These are phyloP conservation scores for Lophotriccus pileatus DNA, from an alignment of 2,797 vertebrate genomes.

Conservation along the genomic window DNA sequence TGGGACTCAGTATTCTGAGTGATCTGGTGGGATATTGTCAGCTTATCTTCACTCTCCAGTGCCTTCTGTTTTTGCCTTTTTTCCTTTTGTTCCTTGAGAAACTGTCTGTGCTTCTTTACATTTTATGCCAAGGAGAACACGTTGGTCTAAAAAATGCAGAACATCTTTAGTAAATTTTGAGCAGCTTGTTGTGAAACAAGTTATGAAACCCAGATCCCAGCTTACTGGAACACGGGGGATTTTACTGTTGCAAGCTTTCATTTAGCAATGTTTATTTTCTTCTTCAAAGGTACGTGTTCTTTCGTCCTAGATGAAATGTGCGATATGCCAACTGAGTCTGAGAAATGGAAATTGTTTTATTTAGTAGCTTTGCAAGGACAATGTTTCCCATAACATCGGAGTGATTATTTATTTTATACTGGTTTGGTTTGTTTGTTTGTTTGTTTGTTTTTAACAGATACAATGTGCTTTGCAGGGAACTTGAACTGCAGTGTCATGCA, in stretches of 20 bases:
- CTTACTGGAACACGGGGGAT: not conserved
- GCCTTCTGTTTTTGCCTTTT: not conserved
- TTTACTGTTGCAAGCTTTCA: conserved; percentile 16
- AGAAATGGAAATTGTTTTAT: conserved; percentile 15
- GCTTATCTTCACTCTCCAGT: not conserved
- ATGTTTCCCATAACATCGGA: not conserved
- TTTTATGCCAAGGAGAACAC: not conserved
- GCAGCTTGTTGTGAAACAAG: conserved; percentile 33
- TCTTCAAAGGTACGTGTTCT: not conserved
- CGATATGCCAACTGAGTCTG: not conserved
- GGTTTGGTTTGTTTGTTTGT: not conserved
- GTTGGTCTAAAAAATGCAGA: not conserved
- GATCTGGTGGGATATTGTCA: not conserved
- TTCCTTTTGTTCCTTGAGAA: not conserved
- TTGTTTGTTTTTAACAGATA: not conserved
- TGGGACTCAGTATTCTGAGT: not conserved
- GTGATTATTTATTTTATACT: not conserved
- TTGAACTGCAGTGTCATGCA: not conserved
- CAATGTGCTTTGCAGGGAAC: not conserved
- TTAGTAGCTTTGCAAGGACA: not conserved
- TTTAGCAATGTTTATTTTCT: conserved; percentile 24
- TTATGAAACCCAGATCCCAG: not conserved
- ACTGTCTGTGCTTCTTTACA: not conserved
- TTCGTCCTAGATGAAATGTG: not conserved
- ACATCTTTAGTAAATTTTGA: conserved; percentile 4